Percentiles rank a stretch among this genome's conserved stretches.
phyloP scores from a whole-genome alignment of 2,113 vertebrate genomes.

The Sylvilagus bachmani region DNA sequence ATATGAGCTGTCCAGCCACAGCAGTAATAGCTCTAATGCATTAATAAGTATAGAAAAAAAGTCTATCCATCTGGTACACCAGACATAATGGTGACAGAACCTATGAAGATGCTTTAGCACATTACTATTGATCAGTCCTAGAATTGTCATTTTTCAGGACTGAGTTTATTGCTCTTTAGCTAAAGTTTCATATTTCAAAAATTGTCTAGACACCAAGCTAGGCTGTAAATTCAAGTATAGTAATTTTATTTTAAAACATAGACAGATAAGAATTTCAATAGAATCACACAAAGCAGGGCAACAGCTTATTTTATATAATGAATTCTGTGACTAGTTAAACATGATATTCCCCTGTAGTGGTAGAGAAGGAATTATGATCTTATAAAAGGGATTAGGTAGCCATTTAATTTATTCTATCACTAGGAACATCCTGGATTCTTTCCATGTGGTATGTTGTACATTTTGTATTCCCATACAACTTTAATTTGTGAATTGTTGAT shows the following conservation, averaged over 20 bases:
- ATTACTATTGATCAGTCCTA: neutral
- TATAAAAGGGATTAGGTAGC: neutral
- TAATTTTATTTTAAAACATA: slow-evolving; percentile 31
- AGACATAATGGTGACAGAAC: neutral
- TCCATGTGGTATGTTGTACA: neutral
- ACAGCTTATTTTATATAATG: neutral
- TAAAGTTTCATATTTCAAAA: slow-evolving; percentile 51
- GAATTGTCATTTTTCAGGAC: neutral
- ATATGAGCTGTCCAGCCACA: neutral
- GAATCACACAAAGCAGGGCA: neutral
- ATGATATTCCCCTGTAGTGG: neutral
- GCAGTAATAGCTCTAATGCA: neutral
- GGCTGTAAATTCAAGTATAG: neutral
- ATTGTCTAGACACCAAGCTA: neutral
- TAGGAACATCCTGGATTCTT: neutral
- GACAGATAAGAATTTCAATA: neutral
- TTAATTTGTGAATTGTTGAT: slow-evolving; percentile 26
- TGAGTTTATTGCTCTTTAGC: neutral
- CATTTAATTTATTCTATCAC: neutral
- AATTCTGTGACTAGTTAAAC: neutral
- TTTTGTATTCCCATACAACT: slow-evolving; percentile 20
- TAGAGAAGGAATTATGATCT: slow-evolving; percentile 11
- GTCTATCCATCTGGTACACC: neutral
- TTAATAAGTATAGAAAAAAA: neutral
- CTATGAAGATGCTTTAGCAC: neutral